Conservation (phyloP, 2,797 vertebrate species). For the Geotrypetes seraphini region DNA sequence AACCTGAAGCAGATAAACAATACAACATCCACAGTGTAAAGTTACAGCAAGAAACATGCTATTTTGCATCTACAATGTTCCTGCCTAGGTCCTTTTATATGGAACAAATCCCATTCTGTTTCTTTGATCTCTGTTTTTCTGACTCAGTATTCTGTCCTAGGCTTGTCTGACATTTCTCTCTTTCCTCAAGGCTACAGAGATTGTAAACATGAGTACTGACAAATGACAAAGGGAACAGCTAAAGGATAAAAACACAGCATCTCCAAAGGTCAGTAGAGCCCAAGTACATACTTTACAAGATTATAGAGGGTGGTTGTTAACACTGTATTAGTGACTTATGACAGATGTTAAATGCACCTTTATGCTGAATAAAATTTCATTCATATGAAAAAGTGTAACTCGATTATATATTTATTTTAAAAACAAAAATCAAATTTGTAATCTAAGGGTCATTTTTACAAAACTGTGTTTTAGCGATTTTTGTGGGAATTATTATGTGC, state of each 20-base stretch:
- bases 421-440: no score
- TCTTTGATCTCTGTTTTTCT: constrained; percentile 3
- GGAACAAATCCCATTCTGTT: neutral
- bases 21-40: no score
- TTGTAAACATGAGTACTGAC: constrained; percentile 23
- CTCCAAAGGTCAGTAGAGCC: constrained; percentile 39
- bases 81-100: no score
- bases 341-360: neutral
- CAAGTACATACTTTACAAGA: constrained; percentile 34
- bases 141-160: constrained; percentile 3
- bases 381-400: constrained; percentile 25
- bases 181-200: constrained; percentile 26
- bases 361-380: constrained; percentile 22
- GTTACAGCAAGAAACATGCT: no score
- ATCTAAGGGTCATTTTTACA: no score
- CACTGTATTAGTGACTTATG: no score
- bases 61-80: no score
- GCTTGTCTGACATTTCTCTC: constrained; percentile 21
- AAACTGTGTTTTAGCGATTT: no score
- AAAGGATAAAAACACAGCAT: constrained; percentile 20
- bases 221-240: constrained; percentile 12
- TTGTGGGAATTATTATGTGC: no score
- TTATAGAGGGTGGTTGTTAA: constrained; percentile 31
- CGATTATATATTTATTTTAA: constrained; percentile 10
- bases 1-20: no score